phyloP scores from a whole-genome alignment of 2,888 invertebrate genomes.

The Pseudanteris insignis region DNA sequence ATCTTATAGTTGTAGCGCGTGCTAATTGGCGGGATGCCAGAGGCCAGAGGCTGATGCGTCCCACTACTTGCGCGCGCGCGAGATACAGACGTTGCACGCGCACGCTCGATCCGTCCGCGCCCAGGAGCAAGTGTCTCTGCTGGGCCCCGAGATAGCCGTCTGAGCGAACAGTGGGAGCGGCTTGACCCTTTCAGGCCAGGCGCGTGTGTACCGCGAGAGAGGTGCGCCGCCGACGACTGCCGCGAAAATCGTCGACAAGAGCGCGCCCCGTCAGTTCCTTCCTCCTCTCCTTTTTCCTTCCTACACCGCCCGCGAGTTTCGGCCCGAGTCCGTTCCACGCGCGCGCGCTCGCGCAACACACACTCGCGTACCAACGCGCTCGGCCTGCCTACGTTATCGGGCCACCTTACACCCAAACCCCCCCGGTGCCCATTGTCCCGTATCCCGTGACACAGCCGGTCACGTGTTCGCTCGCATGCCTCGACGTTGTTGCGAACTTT shows the following conservation, averaged over 20 bases:
- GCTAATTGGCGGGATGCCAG: slow-evolving; percentile 41
- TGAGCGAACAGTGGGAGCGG: slow-evolving; percentile 34
- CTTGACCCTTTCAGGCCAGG: slow-evolving; percentile 33
- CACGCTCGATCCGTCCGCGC: background rate
- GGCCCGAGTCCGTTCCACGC: background rate
- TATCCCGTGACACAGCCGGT: no score
- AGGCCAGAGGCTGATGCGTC: slow-evolving; percentile 3
- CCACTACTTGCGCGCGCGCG: no score
- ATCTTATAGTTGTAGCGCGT: slow-evolving; percentile 32
- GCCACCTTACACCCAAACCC: no score
- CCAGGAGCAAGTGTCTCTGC: slow-evolving; percentile 6
- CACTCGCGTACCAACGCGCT: background rate
- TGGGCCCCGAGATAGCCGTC: no score
- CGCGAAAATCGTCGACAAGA: slow-evolving; percentile 35
- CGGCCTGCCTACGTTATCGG: no score
- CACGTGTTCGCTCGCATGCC: no score
- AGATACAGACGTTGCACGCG: background rate
- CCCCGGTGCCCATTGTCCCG: no score
- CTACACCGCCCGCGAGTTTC: slow-evolving; percentile 16
- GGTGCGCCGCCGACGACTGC: slow-evolving; percentile 34
- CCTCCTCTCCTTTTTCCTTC: slow-evolving; percentile 26
- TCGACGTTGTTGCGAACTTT: no score
- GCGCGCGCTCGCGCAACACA: background rate
- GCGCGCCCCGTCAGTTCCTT: slow-evolving; percentile 31
- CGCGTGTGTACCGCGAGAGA: slow-evolving; percentile 36